Evolutionary conservation across 2,888 invertebrate species (phyloP).

Genomic region (Pollenia labialis): DNA sequence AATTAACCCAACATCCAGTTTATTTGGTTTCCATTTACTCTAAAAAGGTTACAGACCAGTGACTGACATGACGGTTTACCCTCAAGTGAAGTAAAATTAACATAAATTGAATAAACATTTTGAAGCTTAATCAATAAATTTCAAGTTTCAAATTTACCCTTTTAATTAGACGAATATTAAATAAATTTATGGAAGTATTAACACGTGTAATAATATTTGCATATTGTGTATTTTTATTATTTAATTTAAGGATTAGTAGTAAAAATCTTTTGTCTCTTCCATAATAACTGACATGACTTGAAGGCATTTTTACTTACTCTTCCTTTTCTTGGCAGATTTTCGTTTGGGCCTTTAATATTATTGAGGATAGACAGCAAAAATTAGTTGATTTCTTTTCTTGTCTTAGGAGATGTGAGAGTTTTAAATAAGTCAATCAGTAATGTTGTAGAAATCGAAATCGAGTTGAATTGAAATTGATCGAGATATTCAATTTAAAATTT

Average conservation of each 20-base stretch:
- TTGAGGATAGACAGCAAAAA: neutral
- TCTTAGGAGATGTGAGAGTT: neutral
- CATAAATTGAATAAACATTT: conserved; percentile 34
- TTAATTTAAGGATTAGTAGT: neutral
- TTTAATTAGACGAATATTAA: conserved; percentile 55
- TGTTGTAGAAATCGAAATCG: too few relatives aligned
- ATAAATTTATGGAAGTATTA: conserved; percentile 35
- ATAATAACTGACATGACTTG: too few relatives aligned
- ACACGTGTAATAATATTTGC: neutral
- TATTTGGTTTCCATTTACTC: neutral
- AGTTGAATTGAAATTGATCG: too few relatives aligned
- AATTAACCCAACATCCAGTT: neutral
- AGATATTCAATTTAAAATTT: too few relatives aligned
- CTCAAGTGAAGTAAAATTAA: neutral
- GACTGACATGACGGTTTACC: neutral
- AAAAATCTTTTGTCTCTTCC: neutral
- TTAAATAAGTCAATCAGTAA: neutral
- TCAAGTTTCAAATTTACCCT: conserved; percentile 44
- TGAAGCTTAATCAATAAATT: conserved; percentile 26
- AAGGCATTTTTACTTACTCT: neutral
- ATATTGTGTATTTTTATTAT: neutral
- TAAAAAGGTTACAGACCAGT: neutral
- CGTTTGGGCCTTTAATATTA: neutral
- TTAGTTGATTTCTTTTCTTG: neutral
- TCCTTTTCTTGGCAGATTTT: neutral